phyloP scores from a whole-genome alignment of 2,113 vertebrate genomes.

The Telmatochromis sp. region DNA sequence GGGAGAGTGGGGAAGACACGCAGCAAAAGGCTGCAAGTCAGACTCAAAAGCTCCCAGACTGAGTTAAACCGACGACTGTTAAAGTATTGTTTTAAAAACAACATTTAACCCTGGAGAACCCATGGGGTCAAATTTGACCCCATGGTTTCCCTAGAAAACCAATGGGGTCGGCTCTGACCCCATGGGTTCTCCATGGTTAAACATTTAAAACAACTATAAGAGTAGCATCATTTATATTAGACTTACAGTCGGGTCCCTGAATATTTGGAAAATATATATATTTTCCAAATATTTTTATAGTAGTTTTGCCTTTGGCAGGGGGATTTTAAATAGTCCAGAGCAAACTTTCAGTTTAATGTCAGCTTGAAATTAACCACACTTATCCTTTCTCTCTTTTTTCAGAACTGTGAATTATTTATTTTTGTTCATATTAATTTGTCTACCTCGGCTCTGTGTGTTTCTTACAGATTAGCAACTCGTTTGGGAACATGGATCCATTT shows the following conservation, averaged over 20 bases:
- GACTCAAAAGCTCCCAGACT: not conserved
- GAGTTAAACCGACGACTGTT: not conserved
- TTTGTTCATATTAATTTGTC: not conserved
- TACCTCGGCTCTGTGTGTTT: not conserved
- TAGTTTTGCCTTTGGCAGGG: not conserved
- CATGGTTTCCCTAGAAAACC: too few species aligned
- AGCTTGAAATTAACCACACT: not conserved
- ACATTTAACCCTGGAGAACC: not conserved
- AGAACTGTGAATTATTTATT: not conserved
- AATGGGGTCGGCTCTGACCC: too few species aligned
- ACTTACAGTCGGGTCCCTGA: not conserved
- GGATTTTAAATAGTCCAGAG: not conserved
- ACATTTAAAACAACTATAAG: not conserved
- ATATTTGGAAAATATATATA: not conserved
- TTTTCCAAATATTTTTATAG: not conserved
- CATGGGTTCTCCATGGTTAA: not conserved
- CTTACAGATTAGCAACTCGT: conserved; percentile 83
- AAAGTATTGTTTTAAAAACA: not conserved
- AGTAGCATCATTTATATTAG: not conserved
- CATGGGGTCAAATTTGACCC: too few species aligned
- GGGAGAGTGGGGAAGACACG: not conserved
- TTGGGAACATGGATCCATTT: conserved; percentile 92
- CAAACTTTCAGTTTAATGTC: not conserved
- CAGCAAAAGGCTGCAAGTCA: not conserved
- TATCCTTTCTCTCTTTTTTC: not conserved